Conservation (phyloP, 2,113 vertebrate genomes). For the Aplodontia rufa region DNA sequence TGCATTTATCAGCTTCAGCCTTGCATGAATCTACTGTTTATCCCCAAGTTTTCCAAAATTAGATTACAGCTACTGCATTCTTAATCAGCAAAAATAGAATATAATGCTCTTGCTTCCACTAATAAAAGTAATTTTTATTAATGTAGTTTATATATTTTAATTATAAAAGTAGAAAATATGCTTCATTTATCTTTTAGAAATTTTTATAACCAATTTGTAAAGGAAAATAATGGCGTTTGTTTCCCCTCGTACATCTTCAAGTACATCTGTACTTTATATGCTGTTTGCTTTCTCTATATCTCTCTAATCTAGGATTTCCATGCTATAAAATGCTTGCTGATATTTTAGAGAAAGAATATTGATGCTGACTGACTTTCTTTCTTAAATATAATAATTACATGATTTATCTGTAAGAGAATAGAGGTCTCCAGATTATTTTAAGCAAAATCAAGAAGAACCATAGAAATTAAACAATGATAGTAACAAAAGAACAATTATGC, state of each 20-base stretch:
- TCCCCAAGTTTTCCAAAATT: conserved; percentile 20
- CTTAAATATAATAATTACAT: not conserved
- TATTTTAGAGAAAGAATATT: not conserved
- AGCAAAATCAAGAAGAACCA: conserved; percentile 1
- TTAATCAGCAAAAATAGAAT: conserved; percentile 44
- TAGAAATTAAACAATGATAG: not conserved
- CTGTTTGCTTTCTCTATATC: not conserved
- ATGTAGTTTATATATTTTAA: conserved; percentile 36
- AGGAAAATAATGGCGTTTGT: conserved; percentile 42
- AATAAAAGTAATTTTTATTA: conserved; percentile 47
- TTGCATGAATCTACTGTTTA: not conserved
- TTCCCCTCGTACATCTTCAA: conserved; percentile 4
- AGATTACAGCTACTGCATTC: not conserved
- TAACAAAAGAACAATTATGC: not conserved
- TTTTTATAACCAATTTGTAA: not conserved
- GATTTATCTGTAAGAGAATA: not conserved
- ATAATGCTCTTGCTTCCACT: conserved; percentile 37
- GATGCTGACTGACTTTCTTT: not conserved
- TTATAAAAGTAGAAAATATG: not conserved
- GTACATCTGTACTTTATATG: not conserved
- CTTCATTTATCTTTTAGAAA: conserved; percentile 37
- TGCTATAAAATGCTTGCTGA: not conserved
- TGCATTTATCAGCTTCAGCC: not conserved
- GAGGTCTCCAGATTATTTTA: not conserved
- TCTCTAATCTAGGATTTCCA: not conserved